Base-by-base conservation (phyloP, 2,797 vertebrate genomes). In the Cynodonichthys magdalenae region DNA sequence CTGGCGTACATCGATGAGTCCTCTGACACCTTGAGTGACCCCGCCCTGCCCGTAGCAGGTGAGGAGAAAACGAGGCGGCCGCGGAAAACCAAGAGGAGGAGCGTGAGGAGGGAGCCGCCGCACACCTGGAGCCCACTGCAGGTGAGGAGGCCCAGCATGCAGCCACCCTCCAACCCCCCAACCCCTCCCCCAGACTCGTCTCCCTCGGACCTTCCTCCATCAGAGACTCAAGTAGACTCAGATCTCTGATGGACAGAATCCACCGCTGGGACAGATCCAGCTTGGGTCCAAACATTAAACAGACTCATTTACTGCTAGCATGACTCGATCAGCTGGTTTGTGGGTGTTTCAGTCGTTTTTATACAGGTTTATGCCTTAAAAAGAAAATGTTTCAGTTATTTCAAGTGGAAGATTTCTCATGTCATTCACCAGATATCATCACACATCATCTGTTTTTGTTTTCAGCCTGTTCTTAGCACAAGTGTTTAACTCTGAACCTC, bases 1-100 rank as follows among this genome's bases (percentile, higher is more conserved):
- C 76, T 97, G 76, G 95, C 95, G 0, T 97, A 95, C 81, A 97
- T 97, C 0, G 96, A 97, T 1, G 96, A 96, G 90, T 96, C 95
- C 7, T 97, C 96, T 0, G 96, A 96, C 75, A 90, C 95, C 0
- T 88, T 94, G 74, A 97, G 95, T 5, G 95, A 96, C 57, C 88
- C 71, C 15, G 72, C 64, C 28, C 89, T 87, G 70, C 57, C 83
- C 0, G 74, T 71, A 15, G 74, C 52, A 0, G 71, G 52, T 1
- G 75, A 84, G 48, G 85, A 83, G n/a, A 83, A 10, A 60, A 82
- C 27, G 51, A 87, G 79, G 14, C 74, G 82, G 4, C 86, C 87
- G 0, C 79, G 87, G 28, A 94, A 91, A 64, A 89, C 90, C 59
- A 91, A 92, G 63, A 88, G 83, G 70, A 92, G 63, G 81, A 90